Conservation (phyloP, 2,797 vertebrate genomes). For the Aselliscus stoliczkanus region DNA sequence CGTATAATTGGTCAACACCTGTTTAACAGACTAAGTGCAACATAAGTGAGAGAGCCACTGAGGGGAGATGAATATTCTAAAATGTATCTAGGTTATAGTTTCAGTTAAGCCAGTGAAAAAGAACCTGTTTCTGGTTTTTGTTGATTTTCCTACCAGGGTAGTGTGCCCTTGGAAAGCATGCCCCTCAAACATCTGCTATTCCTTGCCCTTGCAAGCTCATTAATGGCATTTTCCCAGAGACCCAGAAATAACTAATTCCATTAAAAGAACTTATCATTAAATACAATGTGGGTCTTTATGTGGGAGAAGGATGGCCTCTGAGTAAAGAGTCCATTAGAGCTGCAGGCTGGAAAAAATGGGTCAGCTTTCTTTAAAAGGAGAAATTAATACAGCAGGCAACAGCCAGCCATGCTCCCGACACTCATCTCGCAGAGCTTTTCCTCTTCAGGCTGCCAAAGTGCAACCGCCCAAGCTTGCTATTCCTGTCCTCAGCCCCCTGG, state of each 20-base stretch:
- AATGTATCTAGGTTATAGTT: not conserved
- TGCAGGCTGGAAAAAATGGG: slow-evolving; percentile 60
- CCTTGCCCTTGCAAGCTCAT: slow-evolving; percentile 28
- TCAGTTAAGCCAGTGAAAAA: not conserved
- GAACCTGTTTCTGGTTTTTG: not conserved
- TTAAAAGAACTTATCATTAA: slow-evolving; percentile 67
- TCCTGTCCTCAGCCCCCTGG: slow-evolving; percentile 48
- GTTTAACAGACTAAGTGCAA: not conserved
- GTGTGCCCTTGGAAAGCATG: slow-evolving; percentile 29
- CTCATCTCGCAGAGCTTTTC: slow-evolving; percentile 17
- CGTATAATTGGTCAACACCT: not conserved
- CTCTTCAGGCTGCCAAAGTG: slow-evolving; percentile 10
- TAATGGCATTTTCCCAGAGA: slow-evolving; percentile 59
- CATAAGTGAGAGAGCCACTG: not conserved
- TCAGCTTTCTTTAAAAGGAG: slow-evolving; percentile 66
- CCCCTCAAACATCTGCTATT: not conserved
- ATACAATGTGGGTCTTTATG: slow-evolving; percentile 69
- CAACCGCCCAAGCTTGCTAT: slow-evolving; percentile 25
- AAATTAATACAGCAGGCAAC: slow-evolving; percentile 18
- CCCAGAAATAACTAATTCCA: slow-evolving; percentile 70
- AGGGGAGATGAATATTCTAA: not conserved
- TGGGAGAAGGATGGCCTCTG: slow-evolving; percentile 50
- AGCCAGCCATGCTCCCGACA: not conserved
- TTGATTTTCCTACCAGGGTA: not conserved
- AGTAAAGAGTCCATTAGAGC: slow-evolving; percentile 62